Conservation (phyloP, 2,888 invertebrate genomes). For the Nomada goodeniana region DNA sequence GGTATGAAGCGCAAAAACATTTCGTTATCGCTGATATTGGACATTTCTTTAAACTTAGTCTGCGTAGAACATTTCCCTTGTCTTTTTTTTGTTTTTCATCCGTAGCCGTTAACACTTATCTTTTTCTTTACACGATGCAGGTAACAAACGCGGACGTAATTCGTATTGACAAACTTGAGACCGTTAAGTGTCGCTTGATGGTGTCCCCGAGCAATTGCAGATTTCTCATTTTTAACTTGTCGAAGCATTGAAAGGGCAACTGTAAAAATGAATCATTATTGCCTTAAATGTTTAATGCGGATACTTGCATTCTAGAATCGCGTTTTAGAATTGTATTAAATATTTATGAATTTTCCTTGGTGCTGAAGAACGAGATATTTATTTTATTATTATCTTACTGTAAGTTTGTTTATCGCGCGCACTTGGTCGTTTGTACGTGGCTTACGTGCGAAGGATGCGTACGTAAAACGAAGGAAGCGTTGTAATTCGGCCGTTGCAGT, state of each 20-base stretch:
- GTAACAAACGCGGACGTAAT: too few species aligned
- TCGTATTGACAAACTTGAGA: too few species aligned
- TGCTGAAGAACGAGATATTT: neutral
- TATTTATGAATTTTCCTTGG: neutral
- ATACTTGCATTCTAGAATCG: neutral
- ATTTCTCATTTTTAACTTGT: neutral
- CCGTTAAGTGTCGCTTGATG: neutral
- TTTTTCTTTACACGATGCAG: neutral
- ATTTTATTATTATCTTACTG: too few species aligned
- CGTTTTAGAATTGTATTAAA: neutral
- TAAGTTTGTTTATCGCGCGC: neutral
- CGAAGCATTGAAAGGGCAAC: neutral
- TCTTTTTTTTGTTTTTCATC: neutral
- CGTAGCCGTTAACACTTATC: constrained; percentile 1
- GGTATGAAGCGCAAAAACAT: constrained; percentile 44
- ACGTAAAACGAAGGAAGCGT: constrained; percentile 3
- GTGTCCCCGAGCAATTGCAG: neutral
- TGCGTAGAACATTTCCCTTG: neutral
- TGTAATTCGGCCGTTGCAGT: constrained; percentile 23
- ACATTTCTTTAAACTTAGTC: neutral
- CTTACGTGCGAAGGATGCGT: neutral
- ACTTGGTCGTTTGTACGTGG: neutral
- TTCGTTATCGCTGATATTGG: constrained; percentile 33
- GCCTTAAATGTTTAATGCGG: constrained; percentile 6
- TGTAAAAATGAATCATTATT: neutral